Base-by-base conservation (phyloP, 2,888 invertebrate genomes). In the Tetranychus piercei region DNA sequence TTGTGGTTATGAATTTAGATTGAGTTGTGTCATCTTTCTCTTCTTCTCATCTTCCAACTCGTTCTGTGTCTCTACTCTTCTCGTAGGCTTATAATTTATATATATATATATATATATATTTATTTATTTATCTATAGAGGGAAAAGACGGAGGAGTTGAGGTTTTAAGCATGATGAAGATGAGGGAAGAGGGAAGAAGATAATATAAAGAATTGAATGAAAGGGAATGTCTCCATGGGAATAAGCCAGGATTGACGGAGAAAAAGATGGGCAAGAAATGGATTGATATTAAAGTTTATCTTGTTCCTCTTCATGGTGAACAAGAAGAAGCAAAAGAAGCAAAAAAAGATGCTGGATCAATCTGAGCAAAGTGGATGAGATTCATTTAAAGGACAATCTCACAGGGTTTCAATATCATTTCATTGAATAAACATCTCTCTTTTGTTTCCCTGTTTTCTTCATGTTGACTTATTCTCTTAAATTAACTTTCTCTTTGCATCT, bases 201-300 rank as follows among this genome's bases (percentile, higher is more conserved):
- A 69, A 69, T 20, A 43, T 74, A 73, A 44, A 69, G 65, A 71
- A 67, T 11, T 22, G 23, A 20, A 55, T 23, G 67, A 75, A 75
- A 74, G 45, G 74, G 74, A 75, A 75, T 74, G 22, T 69, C 5
- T 34, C 34, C 69, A 23, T 34, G 34, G 69, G 69, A 69, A 34
- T 69, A 23, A 34, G 23, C 69, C 69, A 9, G 22, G 22, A 69
- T 69, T 34, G 22, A 22, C 34, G 69, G 69, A 69, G 69, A 22
- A 69, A 23, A 69, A 11, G 69, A 69, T 69, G 69, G 34, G 34
- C 22, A 69, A 69, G 69, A 69, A 69, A 23, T 23, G 34, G 69
- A 69, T 23, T 23, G 20, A 69, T 69, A 69, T 69, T 20, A 69
- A 69, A 69, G 7, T 23, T 55, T 55, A 15, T 9, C 55, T 55